phyloP scores from a whole-genome alignment of 2,797 vertebrate genomes.

The Hydrocynus forskahlii region DNA sequence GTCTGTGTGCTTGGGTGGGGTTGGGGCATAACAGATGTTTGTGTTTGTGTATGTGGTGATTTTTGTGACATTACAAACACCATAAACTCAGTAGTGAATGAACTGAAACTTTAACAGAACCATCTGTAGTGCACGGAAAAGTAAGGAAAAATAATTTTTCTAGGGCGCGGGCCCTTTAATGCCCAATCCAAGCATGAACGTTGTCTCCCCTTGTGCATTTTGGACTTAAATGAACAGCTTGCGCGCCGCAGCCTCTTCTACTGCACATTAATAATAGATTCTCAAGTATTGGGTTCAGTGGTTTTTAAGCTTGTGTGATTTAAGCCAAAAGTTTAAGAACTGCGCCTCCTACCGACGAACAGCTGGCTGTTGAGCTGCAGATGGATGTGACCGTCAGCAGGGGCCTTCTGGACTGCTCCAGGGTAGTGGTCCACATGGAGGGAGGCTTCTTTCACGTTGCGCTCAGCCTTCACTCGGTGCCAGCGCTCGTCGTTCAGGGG shows the following conservation, averaged over 20 bases:
- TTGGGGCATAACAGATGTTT: too few species aligned
- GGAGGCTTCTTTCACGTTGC: slow-evolving; percentile 90
- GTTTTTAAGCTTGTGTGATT: too few species aligned
- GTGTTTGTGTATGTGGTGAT: too few species aligned
- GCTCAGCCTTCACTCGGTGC: slow-evolving; percentile 88
- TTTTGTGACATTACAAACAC: too few species aligned
- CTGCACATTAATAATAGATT: background rate
- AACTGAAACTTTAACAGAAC: too few species aligned
- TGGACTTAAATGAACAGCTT: background rate
- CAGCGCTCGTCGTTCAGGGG: slow-evolving; percentile 89
- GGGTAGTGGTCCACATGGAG: slow-evolving; percentile 86
- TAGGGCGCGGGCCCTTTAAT: too few species aligned
- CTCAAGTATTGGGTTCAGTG: background rate
- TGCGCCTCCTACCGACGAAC: slow-evolving; percentile 87
- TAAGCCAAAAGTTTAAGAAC: background rate
- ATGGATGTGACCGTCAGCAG: slow-evolving; percentile 86
- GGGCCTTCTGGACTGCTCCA: slow-evolving; percentile 75
- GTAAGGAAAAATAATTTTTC: too few species aligned
- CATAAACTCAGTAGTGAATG: too few species aligned
- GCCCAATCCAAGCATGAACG: too few species aligned
- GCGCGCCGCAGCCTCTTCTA: background rate
- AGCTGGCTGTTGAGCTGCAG: slow-evolving; percentile 95
- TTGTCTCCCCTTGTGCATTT: background rate
- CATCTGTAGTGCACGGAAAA: too few species aligned
- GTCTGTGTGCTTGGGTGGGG: too few species aligned